Percentiles rank a stretch among this genome's conserved stretches.
Conservation (phyloP, 2,113 vertebrate species). For the Pungitius pungitius region DNA sequence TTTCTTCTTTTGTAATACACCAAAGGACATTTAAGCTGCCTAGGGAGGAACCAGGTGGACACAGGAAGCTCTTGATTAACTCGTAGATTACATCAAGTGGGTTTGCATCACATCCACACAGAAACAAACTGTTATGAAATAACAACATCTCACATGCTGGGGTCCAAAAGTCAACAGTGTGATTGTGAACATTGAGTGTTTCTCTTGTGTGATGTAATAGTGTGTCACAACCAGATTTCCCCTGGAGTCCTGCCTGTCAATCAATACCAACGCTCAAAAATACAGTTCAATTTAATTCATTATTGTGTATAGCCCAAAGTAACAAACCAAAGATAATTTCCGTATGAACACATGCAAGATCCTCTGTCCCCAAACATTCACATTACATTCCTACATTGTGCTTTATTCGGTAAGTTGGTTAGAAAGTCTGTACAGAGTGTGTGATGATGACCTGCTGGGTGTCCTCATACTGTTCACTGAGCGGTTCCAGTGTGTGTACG, state of each 20-base stretch:
- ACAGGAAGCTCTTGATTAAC: constrained; percentile 32
- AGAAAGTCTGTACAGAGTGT: background rate
- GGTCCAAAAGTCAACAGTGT: background rate
- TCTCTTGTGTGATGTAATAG: background rate
- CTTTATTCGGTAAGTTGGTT: background rate
- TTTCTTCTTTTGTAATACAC: background rate
- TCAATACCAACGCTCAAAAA: background rate
- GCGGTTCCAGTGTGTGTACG: background rate
- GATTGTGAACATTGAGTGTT: background rate
- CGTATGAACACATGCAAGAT: background rate
- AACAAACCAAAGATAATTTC: too few relatives aligned
- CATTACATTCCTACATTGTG: too few relatives aligned
- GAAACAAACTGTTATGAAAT: background rate
- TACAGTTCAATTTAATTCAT: background rate
- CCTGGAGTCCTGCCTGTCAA: background rate
- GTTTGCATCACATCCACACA: constrained; percentile 18
- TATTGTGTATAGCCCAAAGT: background rate
- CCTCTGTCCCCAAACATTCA: background rate
- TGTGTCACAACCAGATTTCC: background rate
- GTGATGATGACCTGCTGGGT: background rate
- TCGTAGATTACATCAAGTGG: background rate
- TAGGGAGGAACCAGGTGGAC: background rate
- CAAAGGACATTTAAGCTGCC: background rate
- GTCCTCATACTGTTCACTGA: background rate
- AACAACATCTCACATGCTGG: background rate